Evolutionary conservation across 2,797 vertebrate genomes (phyloP), one percentile per base, ranked within the genome.

Genomic region (Sitta carolinensis): DNA sequence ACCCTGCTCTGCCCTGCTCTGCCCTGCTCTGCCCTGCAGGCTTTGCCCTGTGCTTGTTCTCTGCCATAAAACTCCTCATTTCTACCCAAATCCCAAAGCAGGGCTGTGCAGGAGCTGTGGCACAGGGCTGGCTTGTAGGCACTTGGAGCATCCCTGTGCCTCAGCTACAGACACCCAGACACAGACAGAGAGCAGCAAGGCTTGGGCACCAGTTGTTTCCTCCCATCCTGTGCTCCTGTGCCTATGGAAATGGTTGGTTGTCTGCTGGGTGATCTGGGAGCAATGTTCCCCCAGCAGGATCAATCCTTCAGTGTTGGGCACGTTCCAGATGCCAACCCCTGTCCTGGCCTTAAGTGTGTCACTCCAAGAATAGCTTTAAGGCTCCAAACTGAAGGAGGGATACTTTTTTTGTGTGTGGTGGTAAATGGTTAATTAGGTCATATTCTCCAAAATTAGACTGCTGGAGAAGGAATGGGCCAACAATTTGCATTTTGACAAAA

Each of bases 401-500:
- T 50, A n/a, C n/a, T 85, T 94, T 84, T 70, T 70, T 34, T 89
- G 89, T 88, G 90, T 84, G 76, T 54, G 57, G 75, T 91, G 32
- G 57, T 94, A 97, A 88, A 84, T 92, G 91, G 95, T 96, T 97
- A 98, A 98, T 97, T 97, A 97, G 98, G 97, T 97, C 97, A 97
- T 78, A 89, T 84, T 95, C 93, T 97, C 96, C 95, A 92, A 94
- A 98, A 97, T 97, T 97, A 97, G 93, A 86, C 81, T 70, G 92
- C 84, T 32, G 21, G 83, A 94, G 84, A 91, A 58, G 50, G 62
- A 84, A 70, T 25, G 52, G 73, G 88, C 87, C 67, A 74, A 62
- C 66, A 55, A 30, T 66, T 73, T 38, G 80, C 21, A 29, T 63
- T 95, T 87, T 90, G n/a, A 62, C 93, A 91, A 88, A 88, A 76